Conservation (phyloP, 2,113 vertebrate species). For the Alaudala cheleensis region DNA sequence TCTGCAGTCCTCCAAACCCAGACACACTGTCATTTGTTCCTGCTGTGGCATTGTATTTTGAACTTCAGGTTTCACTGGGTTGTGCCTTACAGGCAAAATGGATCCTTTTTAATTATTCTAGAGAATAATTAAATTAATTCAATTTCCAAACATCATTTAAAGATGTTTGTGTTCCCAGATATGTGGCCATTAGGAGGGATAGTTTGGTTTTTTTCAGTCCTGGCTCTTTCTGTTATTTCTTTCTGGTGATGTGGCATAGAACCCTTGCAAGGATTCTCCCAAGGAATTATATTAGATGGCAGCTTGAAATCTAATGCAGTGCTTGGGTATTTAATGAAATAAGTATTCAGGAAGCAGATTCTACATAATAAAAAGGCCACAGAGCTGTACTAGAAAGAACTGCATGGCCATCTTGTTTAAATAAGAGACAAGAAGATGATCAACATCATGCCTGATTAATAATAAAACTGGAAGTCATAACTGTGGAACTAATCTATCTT, state of each 20-base stretch:
- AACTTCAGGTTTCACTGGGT: not conserved
- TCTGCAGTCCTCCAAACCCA: not conserved
- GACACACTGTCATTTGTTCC: constrained; percentile 3
- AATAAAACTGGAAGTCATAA: constrained; percentile 64
- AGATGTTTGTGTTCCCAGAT: not conserved
- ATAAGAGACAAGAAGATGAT: constrained; percentile 50
- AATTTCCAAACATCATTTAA: not conserved
- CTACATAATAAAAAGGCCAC: not conserved
- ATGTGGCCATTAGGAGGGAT: not conserved
- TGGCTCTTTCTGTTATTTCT: not conserved
- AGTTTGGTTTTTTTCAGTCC: not conserved
- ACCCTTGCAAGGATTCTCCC: not conserved
- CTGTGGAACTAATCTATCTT: constrained; percentile 56
- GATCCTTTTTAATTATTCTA: not conserved
- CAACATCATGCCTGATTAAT: constrained; percentile 55
- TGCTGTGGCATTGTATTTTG: not conserved
- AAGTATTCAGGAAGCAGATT: constrained; percentile 5
- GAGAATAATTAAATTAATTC: not conserved
- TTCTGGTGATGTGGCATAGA: not conserved
- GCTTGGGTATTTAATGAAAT: not conserved
- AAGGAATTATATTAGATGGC: not conserved
- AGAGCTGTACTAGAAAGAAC: not conserved
- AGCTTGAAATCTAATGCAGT: not conserved
- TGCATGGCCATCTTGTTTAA: constrained; percentile 47
- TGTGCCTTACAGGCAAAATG: not conserved